Evolutionary conservation across 2,797 vertebrate species (phyloP).

Genomic region (Spheniscus humboldti): DNA sequence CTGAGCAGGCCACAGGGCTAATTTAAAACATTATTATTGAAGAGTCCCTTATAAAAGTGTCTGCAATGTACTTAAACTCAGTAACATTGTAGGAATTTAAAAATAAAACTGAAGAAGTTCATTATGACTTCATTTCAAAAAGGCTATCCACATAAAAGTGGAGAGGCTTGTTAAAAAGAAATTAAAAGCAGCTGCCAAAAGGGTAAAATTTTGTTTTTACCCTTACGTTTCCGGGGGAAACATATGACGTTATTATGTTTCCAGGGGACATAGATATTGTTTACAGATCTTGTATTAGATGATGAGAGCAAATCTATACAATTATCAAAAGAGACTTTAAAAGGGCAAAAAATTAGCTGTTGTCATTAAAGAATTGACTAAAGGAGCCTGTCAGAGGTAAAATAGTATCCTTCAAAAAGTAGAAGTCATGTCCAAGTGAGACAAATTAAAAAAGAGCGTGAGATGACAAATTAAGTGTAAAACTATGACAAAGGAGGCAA

Average conservation of each 20-base stretch:
- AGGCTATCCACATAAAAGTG: background rate
- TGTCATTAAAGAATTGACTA: background rate
- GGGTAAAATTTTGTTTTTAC: background rate
- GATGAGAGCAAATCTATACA: slow-evolving; percentile 30
- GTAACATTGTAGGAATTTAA: background rate
- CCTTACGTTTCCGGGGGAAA: no score
- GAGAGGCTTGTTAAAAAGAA: slow-evolving; percentile 27
- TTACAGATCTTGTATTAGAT: slow-evolving; percentile 37
- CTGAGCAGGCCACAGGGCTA: background rate
- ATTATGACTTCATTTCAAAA: background rate
- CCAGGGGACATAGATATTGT: slow-evolving; percentile 33
- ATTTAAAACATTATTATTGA: background rate
- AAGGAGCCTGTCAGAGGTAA: slow-evolving; percentile 18
- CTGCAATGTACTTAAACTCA: background rate
- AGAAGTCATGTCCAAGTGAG: background rate
- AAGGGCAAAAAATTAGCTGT: slow-evolving; percentile 43
- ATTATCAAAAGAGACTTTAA: slow-evolving; percentile 40
- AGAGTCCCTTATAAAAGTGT: background rate
- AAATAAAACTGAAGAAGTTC: slow-evolving; percentile 18
- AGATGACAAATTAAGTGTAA: background rate
- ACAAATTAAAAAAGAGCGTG: background rate
- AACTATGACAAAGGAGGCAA: background rate
- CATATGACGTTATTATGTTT: background rate
- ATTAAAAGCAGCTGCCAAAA: slow-evolving; percentile 30
- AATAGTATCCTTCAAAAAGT: background rate